Percentiles rank a stretch among this genome's conserved stretches.
phyloP scores from a whole-genome alignment of 2,113 vertebrate genomes.

The Holacanthus passer region DNA sequence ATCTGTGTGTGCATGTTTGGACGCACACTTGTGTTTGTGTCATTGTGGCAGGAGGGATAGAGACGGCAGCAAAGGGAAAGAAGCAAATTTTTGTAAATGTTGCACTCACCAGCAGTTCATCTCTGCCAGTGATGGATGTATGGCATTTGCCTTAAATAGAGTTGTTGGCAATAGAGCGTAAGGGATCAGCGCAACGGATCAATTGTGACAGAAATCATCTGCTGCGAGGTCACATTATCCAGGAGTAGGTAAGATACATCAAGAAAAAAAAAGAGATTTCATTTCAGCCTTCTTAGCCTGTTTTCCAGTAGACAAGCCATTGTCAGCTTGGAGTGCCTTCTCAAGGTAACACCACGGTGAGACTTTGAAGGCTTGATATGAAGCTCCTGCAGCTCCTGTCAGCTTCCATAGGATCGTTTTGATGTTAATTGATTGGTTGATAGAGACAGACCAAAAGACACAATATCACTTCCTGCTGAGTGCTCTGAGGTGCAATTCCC shows the following conservation, averaged over 20 bases:
- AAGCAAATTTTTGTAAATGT: constrained; percentile 58
- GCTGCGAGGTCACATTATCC: constrained; percentile 50
- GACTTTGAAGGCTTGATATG: constrained; percentile 50
- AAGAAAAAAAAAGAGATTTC: constrained; percentile 2
- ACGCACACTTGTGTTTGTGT: neutral
- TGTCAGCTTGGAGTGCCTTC: constrained; percentile 52
- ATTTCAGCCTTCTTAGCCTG: constrained; percentile 25
- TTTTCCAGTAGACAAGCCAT: constrained; percentile 32
- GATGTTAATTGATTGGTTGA: constrained; percentile 82
- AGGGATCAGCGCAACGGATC: constrained; percentile 48
- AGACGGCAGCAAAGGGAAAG: constrained; percentile 10
- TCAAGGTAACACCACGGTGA: constrained; percentile 49
- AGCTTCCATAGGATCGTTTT: constrained; percentile 66
- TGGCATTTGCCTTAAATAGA: constrained; percentile 53
- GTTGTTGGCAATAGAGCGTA: constrained; percentile 37
- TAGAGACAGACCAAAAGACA: constrained; percentile 60
- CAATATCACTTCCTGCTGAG: constrained; percentile 60
- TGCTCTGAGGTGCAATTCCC: constrained; percentile 48
- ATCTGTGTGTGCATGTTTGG: neutral
- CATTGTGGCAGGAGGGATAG: neutral
- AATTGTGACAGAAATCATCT: constrained; percentile 63
- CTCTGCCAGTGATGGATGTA: constrained; percentile 54
- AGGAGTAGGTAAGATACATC: constrained; percentile 53
- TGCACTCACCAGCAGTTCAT: constrained; percentile 48
- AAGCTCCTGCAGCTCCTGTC: constrained; percentile 64